phyloP scores from a whole-genome alignment of 2,888 invertebrate genomes.

The Cryptocephalus moraei region DNA sequence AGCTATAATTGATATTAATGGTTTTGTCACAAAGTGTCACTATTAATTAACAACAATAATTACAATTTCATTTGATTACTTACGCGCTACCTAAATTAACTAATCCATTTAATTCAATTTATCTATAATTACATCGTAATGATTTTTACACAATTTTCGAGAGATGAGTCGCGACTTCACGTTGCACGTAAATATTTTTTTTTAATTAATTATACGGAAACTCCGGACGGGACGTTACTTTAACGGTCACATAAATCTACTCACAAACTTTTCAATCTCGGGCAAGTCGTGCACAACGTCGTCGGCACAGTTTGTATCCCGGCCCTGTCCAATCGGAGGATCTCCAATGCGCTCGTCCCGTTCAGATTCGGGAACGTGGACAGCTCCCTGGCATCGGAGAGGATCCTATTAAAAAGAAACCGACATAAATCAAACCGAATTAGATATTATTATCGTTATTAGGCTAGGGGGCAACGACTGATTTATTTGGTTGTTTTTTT shows the following conservation, averaged over 20 bases:
- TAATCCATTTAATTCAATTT: no score
- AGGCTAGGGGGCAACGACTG: constrained; percentile 6
- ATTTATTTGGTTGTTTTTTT: constrained; percentile 13
- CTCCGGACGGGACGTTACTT: no score
- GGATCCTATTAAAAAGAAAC: constrained; percentile 48
- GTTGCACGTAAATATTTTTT: no score
- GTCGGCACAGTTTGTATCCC: constrained; percentile 61
- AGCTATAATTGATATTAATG: no score
- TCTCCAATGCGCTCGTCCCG: constrained; percentile 68
- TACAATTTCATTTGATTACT: no score
- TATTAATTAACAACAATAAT: no score
- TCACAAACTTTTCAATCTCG: constrained; percentile 76
- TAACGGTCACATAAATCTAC: constrained; percentile 34
- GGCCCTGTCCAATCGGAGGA: constrained; percentile 74
- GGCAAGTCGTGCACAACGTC: constrained; percentile 66
- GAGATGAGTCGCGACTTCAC: no score
- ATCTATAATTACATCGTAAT: no score
- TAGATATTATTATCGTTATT: constrained; percentile 16
- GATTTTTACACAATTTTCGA: no score
- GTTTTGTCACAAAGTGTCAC: no score
- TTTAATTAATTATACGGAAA: no score
- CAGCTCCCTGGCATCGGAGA: constrained; percentile 77
- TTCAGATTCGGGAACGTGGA: constrained; percentile 74
- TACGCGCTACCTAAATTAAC: no score
- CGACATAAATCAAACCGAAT: constrained; percentile 16